Evolutionary conservation across 2,797 vertebrate species (phyloP).

Genomic region (Oryzias sinensis): DNA sequence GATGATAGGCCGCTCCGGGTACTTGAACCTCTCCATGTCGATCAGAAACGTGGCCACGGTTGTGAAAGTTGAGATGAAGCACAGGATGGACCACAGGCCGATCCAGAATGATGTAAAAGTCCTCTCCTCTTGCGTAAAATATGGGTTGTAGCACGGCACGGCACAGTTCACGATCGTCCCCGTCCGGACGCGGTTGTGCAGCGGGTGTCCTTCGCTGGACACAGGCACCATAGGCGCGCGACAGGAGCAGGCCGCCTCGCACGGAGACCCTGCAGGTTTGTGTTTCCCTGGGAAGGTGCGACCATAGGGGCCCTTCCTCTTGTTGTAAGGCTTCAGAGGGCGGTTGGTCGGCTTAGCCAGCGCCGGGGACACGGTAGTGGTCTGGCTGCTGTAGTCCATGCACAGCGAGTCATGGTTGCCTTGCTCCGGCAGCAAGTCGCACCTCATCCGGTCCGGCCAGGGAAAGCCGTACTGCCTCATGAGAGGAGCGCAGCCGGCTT

Average conservation of each 20-base stretch:
- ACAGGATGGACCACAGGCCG: constrained; percentile 89
- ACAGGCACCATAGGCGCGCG: constrained; percentile 86
- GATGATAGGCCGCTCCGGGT: constrained; percentile 91
- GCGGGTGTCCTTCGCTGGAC: constrained; percentile 80
- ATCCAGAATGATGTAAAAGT: constrained; percentile 91
- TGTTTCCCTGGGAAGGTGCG: constrained; percentile 56
- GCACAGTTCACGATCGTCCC: constrained; percentile 87
- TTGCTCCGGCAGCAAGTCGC: constrained; percentile 88
- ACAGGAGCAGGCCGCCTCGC: constrained; percentile 86
- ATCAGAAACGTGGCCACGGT: constrained; percentile 91
- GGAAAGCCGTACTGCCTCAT: constrained; percentile 96
- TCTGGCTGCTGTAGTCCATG: constrained; percentile 92
- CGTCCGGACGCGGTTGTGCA: constrained; percentile 85
- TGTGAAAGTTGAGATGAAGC: constrained; percentile 88
- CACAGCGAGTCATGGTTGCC: constrained; percentile 87
- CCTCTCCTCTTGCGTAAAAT: constrained; percentile 86
- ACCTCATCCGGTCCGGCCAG: constrained; percentile 94
- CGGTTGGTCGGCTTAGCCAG: constrained; percentile 74
- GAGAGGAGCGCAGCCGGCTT: constrained; percentile 90
- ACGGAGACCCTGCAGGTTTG: constrained; percentile 53
- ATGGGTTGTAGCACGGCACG: constrained; percentile 89
- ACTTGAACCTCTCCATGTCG: constrained; percentile 91
- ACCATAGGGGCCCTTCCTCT: constrained; percentile 58
- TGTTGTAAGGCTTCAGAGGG: constrained; percentile 69
- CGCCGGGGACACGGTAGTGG: constrained; percentile 75